Percentiles rank a stretch among this genome's conserved stretches.
phyloP scores from a whole-genome alignment of 2,113 vertebrate species.

The Formicarius rufipectus region DNA sequence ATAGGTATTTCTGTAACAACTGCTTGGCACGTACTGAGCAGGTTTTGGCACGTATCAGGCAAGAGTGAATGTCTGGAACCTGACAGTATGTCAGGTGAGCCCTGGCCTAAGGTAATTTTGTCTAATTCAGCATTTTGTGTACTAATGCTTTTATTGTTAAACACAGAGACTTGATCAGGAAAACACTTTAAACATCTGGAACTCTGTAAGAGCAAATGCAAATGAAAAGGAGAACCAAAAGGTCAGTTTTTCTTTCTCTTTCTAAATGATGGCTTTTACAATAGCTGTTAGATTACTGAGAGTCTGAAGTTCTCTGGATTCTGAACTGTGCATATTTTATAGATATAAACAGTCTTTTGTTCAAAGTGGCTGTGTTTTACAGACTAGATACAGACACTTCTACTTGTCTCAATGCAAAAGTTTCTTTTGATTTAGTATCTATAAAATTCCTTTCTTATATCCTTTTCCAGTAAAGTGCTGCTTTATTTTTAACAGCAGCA shows the following conservation, averaged over 20 bases:
- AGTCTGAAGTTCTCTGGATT: neutral
- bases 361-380: neutral
- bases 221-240: neutral
- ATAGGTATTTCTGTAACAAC: neutral
- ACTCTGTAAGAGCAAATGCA: neutral
- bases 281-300: neutral
- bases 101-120: neutral
- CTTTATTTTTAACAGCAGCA: neutral
- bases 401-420: neutral
- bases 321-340: neutral
- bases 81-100: neutral
- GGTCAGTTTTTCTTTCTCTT: neutral
- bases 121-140: neutral
- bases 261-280: neutral
- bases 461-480: neutral
- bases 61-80: neutral
- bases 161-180: neutral
- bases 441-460: neutral
- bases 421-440: constrained; percentile 12
- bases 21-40: neutral
- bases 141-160: neutral
- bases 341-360: neutral
- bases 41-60: neutral
- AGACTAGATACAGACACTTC: neutral
- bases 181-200: neutral